These are phyloP conservation scores for Poicephalus meyeri DNA, from an alignment of 2,113 vertebrate genomes.

Conservation along the genomic window DNA sequence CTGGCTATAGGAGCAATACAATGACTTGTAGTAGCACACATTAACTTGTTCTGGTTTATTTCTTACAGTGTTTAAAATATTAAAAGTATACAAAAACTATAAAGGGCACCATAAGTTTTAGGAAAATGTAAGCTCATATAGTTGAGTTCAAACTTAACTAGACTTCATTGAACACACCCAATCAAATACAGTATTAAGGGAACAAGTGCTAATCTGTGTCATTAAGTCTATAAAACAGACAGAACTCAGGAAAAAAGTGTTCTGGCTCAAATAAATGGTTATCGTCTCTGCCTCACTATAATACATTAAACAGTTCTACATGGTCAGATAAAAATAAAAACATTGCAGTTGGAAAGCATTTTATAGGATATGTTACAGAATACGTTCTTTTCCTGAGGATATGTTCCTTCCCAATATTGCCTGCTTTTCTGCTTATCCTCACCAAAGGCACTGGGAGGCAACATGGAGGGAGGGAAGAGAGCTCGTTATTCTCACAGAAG, in stretches of 20 bases:
- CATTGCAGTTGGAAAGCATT: background rate
- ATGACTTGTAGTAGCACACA: background rate
- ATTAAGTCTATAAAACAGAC: background rate
- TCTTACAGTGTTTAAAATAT: background rate
- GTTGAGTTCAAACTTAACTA: background rate
- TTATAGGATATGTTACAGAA: background rate
- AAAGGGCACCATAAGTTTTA: background rate
- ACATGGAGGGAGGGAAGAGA: background rate
- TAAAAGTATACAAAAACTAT: background rate
- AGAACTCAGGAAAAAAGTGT: background rate
- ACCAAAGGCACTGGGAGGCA: rapidly evolving
- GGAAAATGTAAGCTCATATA: background rate
- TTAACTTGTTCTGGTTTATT: background rate
- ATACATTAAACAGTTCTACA: background rate
- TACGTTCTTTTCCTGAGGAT: background rate
- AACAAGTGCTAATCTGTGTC: background rate
- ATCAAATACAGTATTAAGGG: background rate
- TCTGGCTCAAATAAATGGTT: background rate
- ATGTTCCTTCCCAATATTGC: background rate
- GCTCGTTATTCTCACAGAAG: background rate
- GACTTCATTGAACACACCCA: background rate
- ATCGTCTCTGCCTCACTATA: background rate
- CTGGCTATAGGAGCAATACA: background rate
- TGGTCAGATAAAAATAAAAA: background rate
- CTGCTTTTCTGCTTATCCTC: background rate